Conservation (phyloP, 2,797 vertebrate species). For the Ispidina lecontei region DNA sequence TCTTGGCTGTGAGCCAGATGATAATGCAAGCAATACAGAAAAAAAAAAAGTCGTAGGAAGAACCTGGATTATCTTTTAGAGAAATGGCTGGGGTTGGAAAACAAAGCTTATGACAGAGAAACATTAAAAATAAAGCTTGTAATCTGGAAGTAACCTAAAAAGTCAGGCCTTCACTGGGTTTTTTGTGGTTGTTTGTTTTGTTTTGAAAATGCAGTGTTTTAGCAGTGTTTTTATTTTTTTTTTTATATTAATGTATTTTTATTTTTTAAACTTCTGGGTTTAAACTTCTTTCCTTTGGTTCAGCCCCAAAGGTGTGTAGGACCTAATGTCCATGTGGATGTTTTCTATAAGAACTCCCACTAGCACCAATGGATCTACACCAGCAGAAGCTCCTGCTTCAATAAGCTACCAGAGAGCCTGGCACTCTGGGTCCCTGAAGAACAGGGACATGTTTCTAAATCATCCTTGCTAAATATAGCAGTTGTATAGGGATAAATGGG, state of each 20-base stretch:
- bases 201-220: neutral
- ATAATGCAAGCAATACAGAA: neutral
- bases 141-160: neutral
- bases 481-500: neutral
- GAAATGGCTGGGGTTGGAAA: neutral
- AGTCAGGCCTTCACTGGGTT: too few species aligned
- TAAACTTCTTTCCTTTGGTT: neutral
- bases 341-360: neutral
- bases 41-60: neutral
- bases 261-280: neutral
- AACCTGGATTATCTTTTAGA: neutral
- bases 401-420: neutral
- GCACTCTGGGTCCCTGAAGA: neutral
- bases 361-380: neutral
- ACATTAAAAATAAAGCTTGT: neutral
- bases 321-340: neutral
- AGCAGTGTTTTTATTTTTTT: neutral
- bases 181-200: neutral
- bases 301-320: neutral
- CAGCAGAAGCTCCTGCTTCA: neutral
- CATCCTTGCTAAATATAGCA: neutral
- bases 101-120: neutral
- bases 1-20: neutral
- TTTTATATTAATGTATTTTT: neutral
- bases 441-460: neutral